Evolutionary conservation across 1,140 invertebrate genomes (phyloP).

Genomic region (Aphelenchoides avenae): DNA sequence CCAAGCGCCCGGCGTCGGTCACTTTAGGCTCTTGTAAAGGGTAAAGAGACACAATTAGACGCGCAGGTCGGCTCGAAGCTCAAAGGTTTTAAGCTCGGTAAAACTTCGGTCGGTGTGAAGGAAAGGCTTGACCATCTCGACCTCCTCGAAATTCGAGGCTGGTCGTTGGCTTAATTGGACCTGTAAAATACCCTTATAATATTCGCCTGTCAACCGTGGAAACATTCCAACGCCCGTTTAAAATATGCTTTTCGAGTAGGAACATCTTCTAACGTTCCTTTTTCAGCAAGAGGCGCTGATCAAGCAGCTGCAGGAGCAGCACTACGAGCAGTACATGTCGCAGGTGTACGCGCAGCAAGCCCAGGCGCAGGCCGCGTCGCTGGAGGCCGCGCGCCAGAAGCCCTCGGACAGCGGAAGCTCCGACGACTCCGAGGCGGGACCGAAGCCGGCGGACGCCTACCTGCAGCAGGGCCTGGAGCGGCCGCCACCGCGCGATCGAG

Average conservation of each 20-base stretch:
- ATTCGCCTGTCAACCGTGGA: background rate
- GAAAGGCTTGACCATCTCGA: too few relatives aligned
- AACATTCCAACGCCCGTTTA: background rate
- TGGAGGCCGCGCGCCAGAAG: background rate
- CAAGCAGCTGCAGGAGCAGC: slow-evolving; percentile 46
- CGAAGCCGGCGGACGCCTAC: slow-evolving; percentile 31
- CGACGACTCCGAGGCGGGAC: slow-evolving; percentile 36
- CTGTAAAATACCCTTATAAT: slow-evolving; percentile 1
- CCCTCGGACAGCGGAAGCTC: slow-evolving; percentile 11
- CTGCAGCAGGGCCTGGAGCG: slow-evolving; percentile 35
- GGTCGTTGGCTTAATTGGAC: background rate
- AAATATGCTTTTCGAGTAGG: background rate
- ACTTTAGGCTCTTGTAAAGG: too few relatives aligned
- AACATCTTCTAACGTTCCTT: background rate
- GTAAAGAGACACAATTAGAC: too few relatives aligned
- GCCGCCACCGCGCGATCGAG: slow-evolving; percentile 31
- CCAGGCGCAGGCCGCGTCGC: slow-evolving; percentile 35
- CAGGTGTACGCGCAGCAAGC: slow-evolving; percentile 45
- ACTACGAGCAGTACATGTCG: slow-evolving; percentile 48
- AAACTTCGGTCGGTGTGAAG: too few relatives aligned
- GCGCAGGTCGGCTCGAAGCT: too few relatives aligned
- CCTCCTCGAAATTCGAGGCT: background rate
- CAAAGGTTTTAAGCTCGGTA: too few relatives aligned
- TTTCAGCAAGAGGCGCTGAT: slow-evolving; percentile 48
- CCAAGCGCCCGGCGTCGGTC: too few relatives aligned